A percentile compares a stretch with the other conserved stretches of the same genome.
phyloP scores from a whole-genome alignment of 2,888 invertebrate genomes.

The Phasia obesa region DNA sequence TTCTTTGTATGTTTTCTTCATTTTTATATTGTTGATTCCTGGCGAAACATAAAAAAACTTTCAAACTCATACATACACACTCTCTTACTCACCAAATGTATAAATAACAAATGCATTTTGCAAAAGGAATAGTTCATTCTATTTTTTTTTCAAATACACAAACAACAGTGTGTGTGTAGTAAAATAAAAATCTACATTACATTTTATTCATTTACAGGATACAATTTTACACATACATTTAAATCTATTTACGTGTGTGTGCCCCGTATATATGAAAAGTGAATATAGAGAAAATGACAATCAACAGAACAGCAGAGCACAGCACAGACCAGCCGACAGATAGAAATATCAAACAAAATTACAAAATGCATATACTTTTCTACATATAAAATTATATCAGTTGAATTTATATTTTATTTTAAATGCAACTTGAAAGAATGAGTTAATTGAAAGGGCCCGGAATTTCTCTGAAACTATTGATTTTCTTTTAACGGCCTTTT shows the following conservation, averaged over 20 bases:
- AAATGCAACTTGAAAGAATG: too few relatives aligned
- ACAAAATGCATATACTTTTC: slow-evolving; percentile 19
- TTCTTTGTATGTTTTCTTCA: slow-evolving; percentile 63
- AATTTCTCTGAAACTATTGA: too few relatives aligned
- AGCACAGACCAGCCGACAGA: slow-evolving; percentile 14
- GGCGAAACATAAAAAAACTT: slow-evolving; percentile 4
- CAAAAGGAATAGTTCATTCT: slow-evolving; percentile 40
- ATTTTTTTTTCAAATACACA: slow-evolving; percentile 9
- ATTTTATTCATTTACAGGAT: slow-evolving; percentile 66
- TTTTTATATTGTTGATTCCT: slow-evolving; percentile 64
- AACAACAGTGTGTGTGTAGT: not conserved
- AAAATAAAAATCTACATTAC: slow-evolving; percentile 27
- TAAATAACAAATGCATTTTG: slow-evolving; percentile 37
- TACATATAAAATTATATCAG: not conserved
- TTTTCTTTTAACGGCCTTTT: too few relatives aligned
- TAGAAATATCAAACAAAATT: slow-evolving; percentile 30
- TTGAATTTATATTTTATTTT: not conserved
- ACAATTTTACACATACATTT: slow-evolving; percentile 40
- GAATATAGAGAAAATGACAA: slow-evolving; percentile 18
- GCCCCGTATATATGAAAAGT: not conserved
- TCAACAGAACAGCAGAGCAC: slow-evolving; percentile 18
- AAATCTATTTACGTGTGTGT: slow-evolving; percentile 1
- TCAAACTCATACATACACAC: slow-evolving; percentile 34
- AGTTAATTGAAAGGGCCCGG: too few relatives aligned
- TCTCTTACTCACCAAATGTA: not conserved